Base-by-base conservation (phyloP, 2,797 vertebrate genomes). In the Danionella dracula region DNA sequence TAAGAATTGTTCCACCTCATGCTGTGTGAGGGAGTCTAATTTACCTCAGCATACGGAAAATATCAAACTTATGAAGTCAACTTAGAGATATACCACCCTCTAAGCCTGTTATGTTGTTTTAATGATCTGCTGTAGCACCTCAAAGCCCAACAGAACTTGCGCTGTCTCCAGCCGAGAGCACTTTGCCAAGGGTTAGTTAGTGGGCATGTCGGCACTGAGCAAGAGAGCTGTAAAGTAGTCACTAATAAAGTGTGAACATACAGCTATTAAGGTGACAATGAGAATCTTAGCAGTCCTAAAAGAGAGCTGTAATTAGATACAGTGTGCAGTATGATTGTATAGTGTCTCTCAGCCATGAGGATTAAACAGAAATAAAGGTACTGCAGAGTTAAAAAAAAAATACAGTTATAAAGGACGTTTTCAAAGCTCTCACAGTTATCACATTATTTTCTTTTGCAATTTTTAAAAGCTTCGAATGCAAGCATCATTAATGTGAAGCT, bases 161-260 rank as follows among this genome's bases (percentile, higher is more conserved):
- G 21, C 42, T 54, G 65, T 41, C 57, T 76, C 54, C 46, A 58
- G 56, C 37, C 15, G 29, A 71, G 65, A 21, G 40, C 56, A 45
- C 68, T 65, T 62, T 69, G 72, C 72, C 71, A 74, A 44, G 45
- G 75, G 68, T 74, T 74, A 74, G 75, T 74, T 72, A 71, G 71
- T 77, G 75, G 75, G 75, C 75, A 77, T 66, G 71, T 61, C 60
- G 68, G 66, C 31, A 40, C 59, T 19, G 67, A 66, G 59, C 51
- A 74, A 63, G 55, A 72, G 72, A 76, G 60, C 64, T 81, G 77
- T 66, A 76, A 81, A 79, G 76, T 66, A 78, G 64, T 74, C 61
- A 68, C 76, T 78, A 82, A 82, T 81, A 79, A 79, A 27, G 81
- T 78, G 79, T 56, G 76, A 82, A 78, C 73, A 72, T 78, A 75